Conservation (phyloP, 2,113 vertebrate species). For the Kobus ellipsiprymnus region DNA sequence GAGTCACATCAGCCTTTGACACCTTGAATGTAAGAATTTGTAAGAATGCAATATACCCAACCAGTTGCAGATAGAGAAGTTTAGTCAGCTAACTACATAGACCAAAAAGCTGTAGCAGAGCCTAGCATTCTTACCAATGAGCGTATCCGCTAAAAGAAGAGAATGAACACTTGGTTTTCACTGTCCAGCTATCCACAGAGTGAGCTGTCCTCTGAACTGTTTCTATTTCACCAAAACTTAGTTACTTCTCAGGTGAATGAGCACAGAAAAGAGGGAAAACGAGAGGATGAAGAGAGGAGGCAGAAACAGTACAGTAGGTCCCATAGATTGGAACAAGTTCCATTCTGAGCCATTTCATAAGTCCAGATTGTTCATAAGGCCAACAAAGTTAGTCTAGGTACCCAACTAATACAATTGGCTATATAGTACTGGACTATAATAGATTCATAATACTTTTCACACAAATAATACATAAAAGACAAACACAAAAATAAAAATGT, state of each 20-base stretch:
- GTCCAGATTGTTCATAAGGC: not conserved
- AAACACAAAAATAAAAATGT: not conserved
- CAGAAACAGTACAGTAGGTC: not conserved
- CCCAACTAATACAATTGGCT: not conserved
- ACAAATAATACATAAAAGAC: not conserved
- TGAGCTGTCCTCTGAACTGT: not conserved
- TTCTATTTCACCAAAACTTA: not conserved
- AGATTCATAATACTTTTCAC: not conserved
- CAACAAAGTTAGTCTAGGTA: not conserved
- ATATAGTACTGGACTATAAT: not conserved
- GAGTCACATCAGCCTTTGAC: not conserved
- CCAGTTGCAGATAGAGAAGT: not conserved
- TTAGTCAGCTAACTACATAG: not conserved
- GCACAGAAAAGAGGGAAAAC: not conserved
- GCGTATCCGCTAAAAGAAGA: not conserved
- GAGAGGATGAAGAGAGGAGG: not conserved
- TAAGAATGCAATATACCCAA: not conserved
- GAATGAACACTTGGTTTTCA: not conserved
- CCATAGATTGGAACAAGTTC: not conserved
- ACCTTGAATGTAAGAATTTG: not conserved
- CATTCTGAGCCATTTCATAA: not conserved
- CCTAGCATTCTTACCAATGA: not conserved
- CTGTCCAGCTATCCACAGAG: not conserved
- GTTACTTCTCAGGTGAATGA: not conserved
- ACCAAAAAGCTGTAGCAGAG: not conserved